Evolutionary conservation across 2,888 invertebrate species (phyloP), one percentile per base, ranked within the genome.

Genomic region (Carcina quercana): DNA sequence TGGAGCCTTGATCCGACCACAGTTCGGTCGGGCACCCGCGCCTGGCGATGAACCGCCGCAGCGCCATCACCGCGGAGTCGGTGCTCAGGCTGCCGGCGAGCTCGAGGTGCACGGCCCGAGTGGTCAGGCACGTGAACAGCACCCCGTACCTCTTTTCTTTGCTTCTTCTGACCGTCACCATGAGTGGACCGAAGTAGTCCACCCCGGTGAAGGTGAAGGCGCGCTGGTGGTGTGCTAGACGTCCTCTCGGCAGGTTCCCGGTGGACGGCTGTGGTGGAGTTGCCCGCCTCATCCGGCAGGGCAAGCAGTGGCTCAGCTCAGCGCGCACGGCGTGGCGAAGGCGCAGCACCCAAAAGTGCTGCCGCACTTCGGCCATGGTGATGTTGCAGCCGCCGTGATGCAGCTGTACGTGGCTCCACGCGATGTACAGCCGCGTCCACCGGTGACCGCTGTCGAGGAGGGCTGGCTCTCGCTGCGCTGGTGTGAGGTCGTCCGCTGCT

Each of bases 391-490:
- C 27, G 8, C 28, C 27, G 24, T 38, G 40, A 2, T 11, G 15
- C 3, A 15, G 14, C 3, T 8, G 25, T 5, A 10, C 5, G 26
- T 26, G 15, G 11, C 5, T 10, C 8, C 8, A 8, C 5, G 14
- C 11, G 15, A 13, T 34, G 1, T 48, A 15, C 26, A 50, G 29
- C 1, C 39, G 33, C 0, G 43, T 34, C 3, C 27, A 37, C 2
- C 14, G 21, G 25, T 44, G 43, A 13, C 32, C 25, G 1, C 44
- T 43, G 11, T 42, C 43, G 1, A 51, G 20, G 4, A 51, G 44
- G 2, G 25, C 34, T 5, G 47, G 51, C n/a, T n/a, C n/a, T n/a
- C 8, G 11, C 1, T 21, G 11, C 1, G 11, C 6, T 7, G 14
- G n/a, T 2, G 25, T n/a, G 1, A 45, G 22, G 2, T 34, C 40